Conservation (phyloP, 2,888 invertebrate species). For the Philereme vetulata region DNA sequence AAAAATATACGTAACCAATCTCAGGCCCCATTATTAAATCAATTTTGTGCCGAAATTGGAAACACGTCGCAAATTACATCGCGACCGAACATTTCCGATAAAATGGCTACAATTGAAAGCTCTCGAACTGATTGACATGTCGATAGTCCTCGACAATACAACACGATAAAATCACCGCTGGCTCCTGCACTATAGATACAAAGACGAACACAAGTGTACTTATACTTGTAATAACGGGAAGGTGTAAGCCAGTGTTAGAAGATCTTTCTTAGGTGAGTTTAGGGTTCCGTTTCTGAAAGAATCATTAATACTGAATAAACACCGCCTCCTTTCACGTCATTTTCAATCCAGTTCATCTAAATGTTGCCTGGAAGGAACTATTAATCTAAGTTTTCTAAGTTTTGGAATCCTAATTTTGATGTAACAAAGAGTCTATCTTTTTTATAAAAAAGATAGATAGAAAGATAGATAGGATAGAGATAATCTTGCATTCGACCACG, state of each 20-base stretch:
- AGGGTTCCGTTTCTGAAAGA: neutral
- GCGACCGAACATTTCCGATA: constrained; percentile 16
- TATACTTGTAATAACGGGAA: constrained; percentile 23
- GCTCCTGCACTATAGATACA: constrained; percentile 18
- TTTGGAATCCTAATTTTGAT: too few species aligned
- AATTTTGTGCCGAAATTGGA: constrained; percentile 18
- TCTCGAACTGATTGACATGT: constrained; percentile 33
- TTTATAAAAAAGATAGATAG: too few species aligned
- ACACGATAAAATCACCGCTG: constrained; percentile 19
- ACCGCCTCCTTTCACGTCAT: too few species aligned
- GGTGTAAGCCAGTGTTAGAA: constrained; percentile 31
- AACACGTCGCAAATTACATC: constrained; percentile 23
- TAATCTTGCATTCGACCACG: too few species aligned
- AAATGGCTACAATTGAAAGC: constrained; percentile 27
- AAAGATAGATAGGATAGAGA: too few species aligned
- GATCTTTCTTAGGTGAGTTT: constrained; percentile 3
- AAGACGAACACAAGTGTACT: constrained; percentile 17
- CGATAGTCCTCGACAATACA: constrained; percentile 30
- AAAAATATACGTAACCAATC: neutral
- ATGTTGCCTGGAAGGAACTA: too few species aligned
- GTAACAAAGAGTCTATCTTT: too few species aligned
- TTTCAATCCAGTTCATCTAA: too few species aligned
- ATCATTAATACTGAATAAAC: too few species aligned
- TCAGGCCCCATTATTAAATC: constrained; percentile 7
- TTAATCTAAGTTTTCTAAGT: too few species aligned